Conservation (phyloP, 2,113 vertebrate genomes). For the Macroglossus sobrinus region DNA sequence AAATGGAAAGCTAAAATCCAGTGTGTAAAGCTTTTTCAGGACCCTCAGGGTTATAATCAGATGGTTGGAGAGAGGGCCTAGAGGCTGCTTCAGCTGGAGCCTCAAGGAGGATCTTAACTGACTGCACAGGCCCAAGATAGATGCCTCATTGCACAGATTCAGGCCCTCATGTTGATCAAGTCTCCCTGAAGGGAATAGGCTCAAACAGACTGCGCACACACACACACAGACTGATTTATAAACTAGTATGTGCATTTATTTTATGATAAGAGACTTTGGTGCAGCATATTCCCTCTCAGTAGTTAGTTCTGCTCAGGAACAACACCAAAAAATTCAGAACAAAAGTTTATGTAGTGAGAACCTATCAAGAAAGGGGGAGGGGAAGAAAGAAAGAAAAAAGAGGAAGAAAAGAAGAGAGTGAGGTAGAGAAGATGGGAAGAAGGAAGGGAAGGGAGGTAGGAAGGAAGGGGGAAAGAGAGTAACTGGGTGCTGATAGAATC, state of each 20-base stretch:
- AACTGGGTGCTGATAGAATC: no score
- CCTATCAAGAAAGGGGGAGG: background rate
- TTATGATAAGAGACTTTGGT: background rate
- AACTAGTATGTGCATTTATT: background rate
- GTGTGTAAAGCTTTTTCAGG: background rate
- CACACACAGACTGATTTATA: background rate
- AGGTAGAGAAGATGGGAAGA: background rate
- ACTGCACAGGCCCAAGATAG: background rate
- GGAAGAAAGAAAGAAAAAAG: no score
- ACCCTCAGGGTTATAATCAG: background rate
- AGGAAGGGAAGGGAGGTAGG: background rate
- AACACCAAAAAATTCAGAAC: background rate
- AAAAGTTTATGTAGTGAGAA: background rate
- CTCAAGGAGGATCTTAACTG: background rate
- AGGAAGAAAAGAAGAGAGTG: rapidly evolving
- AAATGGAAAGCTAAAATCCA: background rate
- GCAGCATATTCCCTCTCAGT: background rate
- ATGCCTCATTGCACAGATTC: background rate
- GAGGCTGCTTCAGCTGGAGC: background rate
- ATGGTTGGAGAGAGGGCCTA: background rate
- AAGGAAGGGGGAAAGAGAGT: no score
- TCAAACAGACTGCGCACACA: no score
- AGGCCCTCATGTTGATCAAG: background rate
- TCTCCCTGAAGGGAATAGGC: background rate
- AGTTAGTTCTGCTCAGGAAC: background rate